Percentiles rank a stretch among this genome's conserved stretches.
These are phyloP conservation scores for Antechinus stuartii DNA, from an alignment of 2,113 vertebrate species.

Conservation along the genomic window DNA sequence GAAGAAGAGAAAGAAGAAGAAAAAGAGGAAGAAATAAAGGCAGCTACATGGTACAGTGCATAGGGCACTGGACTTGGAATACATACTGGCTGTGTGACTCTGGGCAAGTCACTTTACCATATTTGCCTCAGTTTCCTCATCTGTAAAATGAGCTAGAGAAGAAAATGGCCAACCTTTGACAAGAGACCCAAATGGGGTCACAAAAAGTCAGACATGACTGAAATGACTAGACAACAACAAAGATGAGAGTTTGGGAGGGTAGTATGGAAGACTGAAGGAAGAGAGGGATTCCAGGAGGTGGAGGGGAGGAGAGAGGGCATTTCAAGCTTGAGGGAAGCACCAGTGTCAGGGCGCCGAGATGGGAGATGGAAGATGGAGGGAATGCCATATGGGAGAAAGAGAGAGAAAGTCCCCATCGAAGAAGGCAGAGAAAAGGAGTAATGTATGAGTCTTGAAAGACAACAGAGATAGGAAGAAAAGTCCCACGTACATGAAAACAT, in stretches of 20 bases:
- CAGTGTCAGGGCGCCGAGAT: neutral
- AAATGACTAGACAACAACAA: neutral
- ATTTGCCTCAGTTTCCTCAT: neutral
- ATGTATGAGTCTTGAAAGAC: neutral
- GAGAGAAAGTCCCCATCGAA: neutral
- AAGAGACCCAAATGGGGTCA: no score
- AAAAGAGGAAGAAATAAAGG: neutral
- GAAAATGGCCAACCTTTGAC: no score
- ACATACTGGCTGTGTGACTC: no score
- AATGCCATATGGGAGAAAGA: neutral
- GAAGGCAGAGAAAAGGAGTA: neutral
- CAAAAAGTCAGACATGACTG: no score
- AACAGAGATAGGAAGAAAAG: neutral
- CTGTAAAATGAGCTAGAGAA: no score
- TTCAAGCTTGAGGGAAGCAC: neutral
- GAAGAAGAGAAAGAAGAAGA: no score
- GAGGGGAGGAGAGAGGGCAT: neutral
- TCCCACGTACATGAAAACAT: neutral
- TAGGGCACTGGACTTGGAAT: neutral
- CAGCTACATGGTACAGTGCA: neutral
- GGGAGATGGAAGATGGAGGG: neutral
- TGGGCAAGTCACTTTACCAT: neutral
- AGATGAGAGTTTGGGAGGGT: neutral
- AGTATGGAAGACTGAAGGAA: neutral
- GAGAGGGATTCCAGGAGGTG: neutral